Evolutionary conservation across 2,888 invertebrate genomes (phyloP).

Genomic region (Leptinotarsa tumamoca): DNA sequence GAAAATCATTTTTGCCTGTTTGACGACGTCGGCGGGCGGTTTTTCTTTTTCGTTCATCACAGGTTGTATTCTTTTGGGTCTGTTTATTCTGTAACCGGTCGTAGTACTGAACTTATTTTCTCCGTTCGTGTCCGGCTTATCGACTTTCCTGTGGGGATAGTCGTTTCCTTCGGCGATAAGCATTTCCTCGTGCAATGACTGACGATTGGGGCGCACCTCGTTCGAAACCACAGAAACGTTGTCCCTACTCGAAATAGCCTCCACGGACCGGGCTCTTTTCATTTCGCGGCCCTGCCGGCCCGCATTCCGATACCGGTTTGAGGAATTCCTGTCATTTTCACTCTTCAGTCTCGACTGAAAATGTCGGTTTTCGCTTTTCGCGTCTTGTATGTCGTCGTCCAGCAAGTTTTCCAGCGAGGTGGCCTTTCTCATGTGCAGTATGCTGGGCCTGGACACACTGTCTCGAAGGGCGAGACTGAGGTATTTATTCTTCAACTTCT

Average conservation of each 20-base stretch:
- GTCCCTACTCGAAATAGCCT: conserved; percentile 80
- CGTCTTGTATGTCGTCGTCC: conserved; percentile 71
- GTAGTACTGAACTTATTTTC: conserved; percentile 50
- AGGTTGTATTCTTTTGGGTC: conserved; percentile 73
- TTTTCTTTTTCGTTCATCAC: conserved; percentile 81
- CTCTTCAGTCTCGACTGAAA: conserved; percentile 56
- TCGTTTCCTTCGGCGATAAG: conserved; percentile 63
- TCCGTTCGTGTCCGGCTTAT: conserved; percentile 38
- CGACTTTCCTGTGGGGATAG: conserved; percentile 52
- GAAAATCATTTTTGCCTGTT: conserved; percentile 86
- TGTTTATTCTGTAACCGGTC: conserved; percentile 61
- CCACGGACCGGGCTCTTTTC: conserved; percentile 88
- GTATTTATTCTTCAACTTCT: conserved; percentile 87
- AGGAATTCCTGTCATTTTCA: conserved; percentile 51
- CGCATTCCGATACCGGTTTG: conserved; percentile 68
- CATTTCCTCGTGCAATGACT: conserved; percentile 68
- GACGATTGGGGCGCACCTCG: conserved; percentile 56
- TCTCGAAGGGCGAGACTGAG: conserved; percentile 85
- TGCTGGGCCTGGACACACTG: conserved; percentile 73
- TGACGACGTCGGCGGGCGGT: conserved; percentile 91
- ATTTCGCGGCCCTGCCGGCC: conserved; percentile 69
- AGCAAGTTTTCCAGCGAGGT: conserved; percentile 87
- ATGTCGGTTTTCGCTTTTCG: conserved; percentile 50
- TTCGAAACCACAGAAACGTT: conserved; percentile 43
- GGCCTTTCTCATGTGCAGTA: conserved; percentile 79